phyloP scores from a whole-genome alignment of 2,888 invertebrate genomes.

The Parnassius orleans region DNA sequence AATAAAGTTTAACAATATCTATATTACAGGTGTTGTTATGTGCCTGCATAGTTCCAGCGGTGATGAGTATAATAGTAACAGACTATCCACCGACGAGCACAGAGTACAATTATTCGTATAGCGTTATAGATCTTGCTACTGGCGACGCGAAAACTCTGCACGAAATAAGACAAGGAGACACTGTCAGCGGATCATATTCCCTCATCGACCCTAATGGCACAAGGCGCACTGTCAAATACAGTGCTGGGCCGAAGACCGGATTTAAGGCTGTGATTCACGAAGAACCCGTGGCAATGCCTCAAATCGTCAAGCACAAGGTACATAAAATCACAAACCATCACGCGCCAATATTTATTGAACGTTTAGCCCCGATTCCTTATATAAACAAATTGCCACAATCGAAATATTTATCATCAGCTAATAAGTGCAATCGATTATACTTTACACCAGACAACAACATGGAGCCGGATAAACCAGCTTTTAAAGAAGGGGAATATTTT shows the following conservation, averaged over 20 bases:
- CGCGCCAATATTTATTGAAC: slow-evolving; percentile 16
- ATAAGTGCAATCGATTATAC: slow-evolving; percentile 38
- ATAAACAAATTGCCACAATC: slow-evolving; percentile 23
- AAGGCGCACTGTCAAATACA: slow-evolving; percentile 70
- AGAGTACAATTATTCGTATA: slow-evolving; percentile 72
- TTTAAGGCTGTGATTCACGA: slow-evolving; percentile 76
- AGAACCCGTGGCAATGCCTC: slow-evolving; percentile 49
- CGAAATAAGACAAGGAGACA: slow-evolving; percentile 61
- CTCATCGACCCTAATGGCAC: slow-evolving; percentile 71
- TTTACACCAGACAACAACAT: slow-evolving; percentile 57
- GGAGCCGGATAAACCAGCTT: slow-evolving; percentile 33
- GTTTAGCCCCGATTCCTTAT: slow-evolving; percentile 17
- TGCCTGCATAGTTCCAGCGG: slow-evolving; percentile 44
- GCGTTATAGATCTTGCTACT: slow-evolving; percentile 76
- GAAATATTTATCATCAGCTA: slow-evolving; percentile 29
- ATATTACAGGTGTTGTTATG: slow-evolving; percentile 36
- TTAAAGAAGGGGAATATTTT: slow-evolving; percentile 55
- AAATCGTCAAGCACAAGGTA: slow-evolving; percentile 16
- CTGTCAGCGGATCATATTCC: slow-evolving; percentile 66
- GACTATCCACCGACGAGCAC: slow-evolving; percentile 58
- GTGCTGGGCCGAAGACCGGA: slow-evolving; percentile 73
- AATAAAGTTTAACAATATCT: background rate
- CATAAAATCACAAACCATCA: slow-evolving; percentile 13
- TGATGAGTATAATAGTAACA: slow-evolving; percentile 58
- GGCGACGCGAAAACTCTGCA: slow-evolving; percentile 71